Evolutionary conservation across 2,888 invertebrate species (phyloP).

Genomic region (Parapristionchus giblindavisi): DNA sequence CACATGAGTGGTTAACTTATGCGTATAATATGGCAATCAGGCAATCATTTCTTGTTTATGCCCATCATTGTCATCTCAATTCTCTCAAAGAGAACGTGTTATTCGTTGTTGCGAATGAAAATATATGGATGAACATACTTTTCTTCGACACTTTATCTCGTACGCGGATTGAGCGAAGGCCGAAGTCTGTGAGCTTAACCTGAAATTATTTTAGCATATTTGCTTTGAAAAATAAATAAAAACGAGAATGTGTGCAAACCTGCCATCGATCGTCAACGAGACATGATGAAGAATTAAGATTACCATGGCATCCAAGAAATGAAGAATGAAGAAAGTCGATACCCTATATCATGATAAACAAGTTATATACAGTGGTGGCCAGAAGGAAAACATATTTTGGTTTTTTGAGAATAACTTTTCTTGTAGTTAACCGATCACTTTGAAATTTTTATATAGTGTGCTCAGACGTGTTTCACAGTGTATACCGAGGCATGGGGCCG

Average conservation of each 20-base stretch:
- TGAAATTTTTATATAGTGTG: no score
- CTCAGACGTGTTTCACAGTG: no score
- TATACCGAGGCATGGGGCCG: no score
- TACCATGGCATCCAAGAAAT: conserved; percentile 33
- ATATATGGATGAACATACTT: neutral
- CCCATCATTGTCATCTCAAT: neutral
- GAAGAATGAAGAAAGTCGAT: conserved; percentile 29
- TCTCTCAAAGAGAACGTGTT: neutral
- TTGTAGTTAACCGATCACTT: no score
- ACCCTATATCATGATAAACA: no score
- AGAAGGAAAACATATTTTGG: no score
- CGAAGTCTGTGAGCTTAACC: conserved; percentile 39
- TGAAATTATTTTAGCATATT: neutral
- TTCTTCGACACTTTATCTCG: conserved; percentile 15
- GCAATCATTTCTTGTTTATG: no score
- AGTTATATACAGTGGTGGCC: no score
- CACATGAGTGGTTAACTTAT: no score
- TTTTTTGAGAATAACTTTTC: no score
- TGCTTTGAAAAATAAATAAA: neutral
- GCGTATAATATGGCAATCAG: no score
- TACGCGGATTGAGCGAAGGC: neutral
- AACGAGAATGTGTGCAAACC: neutral
- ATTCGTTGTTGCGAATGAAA: neutral
- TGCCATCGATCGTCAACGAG: conserved; percentile 37
- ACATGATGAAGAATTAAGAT: conserved; percentile 16